Percentiles rank a stretch among this genome's conserved stretches.
phyloP scores from a whole-genome alignment of 2,797 vertebrate genomes.

The Enteromius viviparus region DNA sequence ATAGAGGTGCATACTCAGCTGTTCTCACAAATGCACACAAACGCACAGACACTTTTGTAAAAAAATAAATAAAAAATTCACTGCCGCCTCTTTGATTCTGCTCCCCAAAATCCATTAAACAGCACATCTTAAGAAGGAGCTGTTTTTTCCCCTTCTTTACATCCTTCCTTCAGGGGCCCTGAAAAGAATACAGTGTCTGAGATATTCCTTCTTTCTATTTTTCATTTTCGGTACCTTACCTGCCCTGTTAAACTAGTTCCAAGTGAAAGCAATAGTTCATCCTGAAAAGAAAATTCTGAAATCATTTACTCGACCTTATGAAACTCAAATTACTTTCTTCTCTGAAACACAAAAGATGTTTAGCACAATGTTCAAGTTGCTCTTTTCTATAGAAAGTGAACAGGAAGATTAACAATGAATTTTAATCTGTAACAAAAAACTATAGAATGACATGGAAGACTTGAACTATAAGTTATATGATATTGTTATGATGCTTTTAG shows the following conservation, averaged over 20 bases:
- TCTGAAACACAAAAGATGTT: background rate
- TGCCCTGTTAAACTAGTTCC: slow-evolving; percentile 16
- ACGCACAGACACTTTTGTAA: background rate
- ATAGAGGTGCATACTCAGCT: slow-evolving; percentile 37
- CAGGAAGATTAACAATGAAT: background rate
- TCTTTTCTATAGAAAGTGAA: background rate
- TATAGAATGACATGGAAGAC: background rate
- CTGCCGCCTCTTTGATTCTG: slow-evolving; percentile 21
- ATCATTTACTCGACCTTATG: background rate
- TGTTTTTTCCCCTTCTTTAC: slow-evolving; percentile 27
- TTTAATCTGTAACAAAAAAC: background rate
- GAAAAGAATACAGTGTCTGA: slow-evolving; percentile 16
- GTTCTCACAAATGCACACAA: background rate
- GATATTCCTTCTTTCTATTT: slow-evolving; percentile 10
- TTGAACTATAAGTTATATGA: background rate
- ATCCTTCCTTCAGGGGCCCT: slow-evolving; percentile 18
- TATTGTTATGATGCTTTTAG: background rate
- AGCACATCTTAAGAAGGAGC: slow-evolving; percentile 7
- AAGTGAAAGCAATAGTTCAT: slow-evolving; percentile 12
- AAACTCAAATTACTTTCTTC: background rate
- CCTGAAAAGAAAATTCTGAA: background rate
- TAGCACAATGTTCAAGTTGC: background rate
- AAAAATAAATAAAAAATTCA: background rate
- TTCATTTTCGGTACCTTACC: background rate
- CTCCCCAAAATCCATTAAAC: slow-evolving; percentile 41